Evolutionary conservation across 2,888 invertebrate species (phyloP).

Genomic region (Pelosia muscerda): DNA sequence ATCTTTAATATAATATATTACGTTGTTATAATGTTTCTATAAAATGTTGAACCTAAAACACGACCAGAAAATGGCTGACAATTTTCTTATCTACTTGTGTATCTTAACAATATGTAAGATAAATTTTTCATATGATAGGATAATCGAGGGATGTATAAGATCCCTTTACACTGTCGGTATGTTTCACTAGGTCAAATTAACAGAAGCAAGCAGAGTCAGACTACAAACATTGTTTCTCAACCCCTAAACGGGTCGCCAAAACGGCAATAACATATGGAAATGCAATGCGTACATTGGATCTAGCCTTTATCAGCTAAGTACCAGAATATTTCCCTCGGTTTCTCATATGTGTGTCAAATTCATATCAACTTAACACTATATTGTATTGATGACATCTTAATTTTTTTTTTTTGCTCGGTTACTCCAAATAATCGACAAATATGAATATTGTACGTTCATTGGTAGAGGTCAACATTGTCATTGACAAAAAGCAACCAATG

Average conservation of each 20-base stretch:
- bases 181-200: not conserved
- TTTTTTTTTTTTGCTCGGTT: too few species aligned
- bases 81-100: not conserved
- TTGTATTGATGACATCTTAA: too few species aligned
- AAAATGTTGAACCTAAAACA: conserved; percentile 3
- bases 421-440: too few species aligned
- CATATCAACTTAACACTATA: not conserved
- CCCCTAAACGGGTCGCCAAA: not conserved
- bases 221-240: not conserved
- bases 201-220: not conserved
- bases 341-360: not conserved
- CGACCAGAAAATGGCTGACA: not conserved
- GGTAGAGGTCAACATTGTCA: not conserved
- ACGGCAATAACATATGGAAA: too few species aligned
- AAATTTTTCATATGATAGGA: not conserved
- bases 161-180: not conserved
- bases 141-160: not conserved
- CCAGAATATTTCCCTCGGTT: too few species aligned
- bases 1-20: too few species aligned
- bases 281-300: too few species aligned
- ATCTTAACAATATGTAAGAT: not conserved
- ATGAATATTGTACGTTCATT: not conserved
- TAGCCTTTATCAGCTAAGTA: too few species aligned
- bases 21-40: not conserved
- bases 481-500: not conserved